Percentiles rank a stretch among this genome's conserved stretches.
phyloP scores from a whole-genome alignment of 2,113 vertebrate genomes.

The Cyrtonyx montezumae region DNA sequence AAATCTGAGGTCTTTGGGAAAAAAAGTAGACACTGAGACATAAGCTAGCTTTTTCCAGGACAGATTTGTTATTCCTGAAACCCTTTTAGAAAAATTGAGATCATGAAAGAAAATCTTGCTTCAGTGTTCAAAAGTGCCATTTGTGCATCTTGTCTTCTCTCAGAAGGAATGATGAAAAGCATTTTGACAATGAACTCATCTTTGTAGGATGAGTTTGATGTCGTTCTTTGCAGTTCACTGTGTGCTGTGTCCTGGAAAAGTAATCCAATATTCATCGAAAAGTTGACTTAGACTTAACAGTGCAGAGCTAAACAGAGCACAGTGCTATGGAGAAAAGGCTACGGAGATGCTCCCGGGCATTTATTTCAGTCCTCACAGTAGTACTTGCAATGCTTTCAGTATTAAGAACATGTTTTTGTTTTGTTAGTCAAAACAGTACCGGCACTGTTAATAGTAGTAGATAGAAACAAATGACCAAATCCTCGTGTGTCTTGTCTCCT shows the following conservation, averaged over 20 bases:
- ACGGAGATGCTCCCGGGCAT: background rate
- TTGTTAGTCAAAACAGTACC: background rate
- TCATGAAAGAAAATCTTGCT: background rate
- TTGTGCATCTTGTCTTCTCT: background rate
- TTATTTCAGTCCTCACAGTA: background rate
- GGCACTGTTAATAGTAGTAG: background rate
- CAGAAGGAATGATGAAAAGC: background rate
- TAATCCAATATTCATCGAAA: background rate
- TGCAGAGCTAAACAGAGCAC: background rate
- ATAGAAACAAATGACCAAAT: background rate
- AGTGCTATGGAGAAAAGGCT: background rate
- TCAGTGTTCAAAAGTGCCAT: background rate
- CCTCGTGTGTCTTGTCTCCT: background rate
- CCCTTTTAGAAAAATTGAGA: background rate
- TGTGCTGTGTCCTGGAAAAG: background rate
- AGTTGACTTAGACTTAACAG: background rate
- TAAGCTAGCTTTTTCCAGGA: background rate
- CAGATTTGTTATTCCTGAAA: background rate
- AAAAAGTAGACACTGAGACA: no score
- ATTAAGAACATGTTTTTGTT: background rate
- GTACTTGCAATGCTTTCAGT: background rate
- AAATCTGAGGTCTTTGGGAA: background rate
- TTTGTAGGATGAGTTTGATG: background rate
- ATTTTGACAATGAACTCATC: background rate
- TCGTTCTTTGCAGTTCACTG: background rate